Conservation (phyloP, 2,888 invertebrate species). For the Apodemia mormo region DNA sequence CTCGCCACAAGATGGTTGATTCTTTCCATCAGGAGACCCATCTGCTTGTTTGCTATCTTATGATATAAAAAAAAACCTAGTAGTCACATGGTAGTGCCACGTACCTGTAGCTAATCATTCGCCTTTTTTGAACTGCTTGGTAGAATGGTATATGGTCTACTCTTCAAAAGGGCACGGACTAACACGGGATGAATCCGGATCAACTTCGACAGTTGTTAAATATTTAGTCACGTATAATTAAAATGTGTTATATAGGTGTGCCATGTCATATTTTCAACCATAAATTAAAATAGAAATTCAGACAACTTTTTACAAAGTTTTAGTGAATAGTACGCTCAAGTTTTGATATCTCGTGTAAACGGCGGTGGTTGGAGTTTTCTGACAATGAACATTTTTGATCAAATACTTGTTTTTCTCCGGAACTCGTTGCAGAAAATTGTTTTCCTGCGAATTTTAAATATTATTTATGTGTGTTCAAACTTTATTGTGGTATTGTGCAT, state of each 20-base stretch:
- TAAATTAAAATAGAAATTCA: background rate
- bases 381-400: slow-evolving; percentile 12
- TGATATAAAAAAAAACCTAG: too few relatives aligned
- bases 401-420: slow-evolving; percentile 11
- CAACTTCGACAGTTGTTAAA: too few relatives aligned
- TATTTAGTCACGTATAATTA: too few relatives aligned
- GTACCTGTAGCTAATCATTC: too few relatives aligned
- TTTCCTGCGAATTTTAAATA: background rate
- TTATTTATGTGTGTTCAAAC: background rate
- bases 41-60: too few relatives aligned
- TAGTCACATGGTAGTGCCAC: too few relatives aligned
- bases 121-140: too few relatives aligned
- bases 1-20: too few relatives aligned
- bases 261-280: background rate
- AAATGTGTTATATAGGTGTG: background rate
- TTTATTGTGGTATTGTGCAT: background rate
- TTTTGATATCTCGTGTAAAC: background rate
- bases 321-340: background rate
- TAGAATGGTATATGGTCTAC: too few relatives aligned
- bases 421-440: slow-evolving; percentile 1
- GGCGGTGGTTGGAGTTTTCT: slow-evolving; percentile 2
- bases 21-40: too few relatives aligned
- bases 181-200: too few relatives aligned
- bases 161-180: too few relatives aligned
- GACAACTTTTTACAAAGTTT: background rate